phyloP scores from a whole-genome alignment of 2,113 vertebrate genomes.

The Anarrhichthys ocellatus region DNA sequence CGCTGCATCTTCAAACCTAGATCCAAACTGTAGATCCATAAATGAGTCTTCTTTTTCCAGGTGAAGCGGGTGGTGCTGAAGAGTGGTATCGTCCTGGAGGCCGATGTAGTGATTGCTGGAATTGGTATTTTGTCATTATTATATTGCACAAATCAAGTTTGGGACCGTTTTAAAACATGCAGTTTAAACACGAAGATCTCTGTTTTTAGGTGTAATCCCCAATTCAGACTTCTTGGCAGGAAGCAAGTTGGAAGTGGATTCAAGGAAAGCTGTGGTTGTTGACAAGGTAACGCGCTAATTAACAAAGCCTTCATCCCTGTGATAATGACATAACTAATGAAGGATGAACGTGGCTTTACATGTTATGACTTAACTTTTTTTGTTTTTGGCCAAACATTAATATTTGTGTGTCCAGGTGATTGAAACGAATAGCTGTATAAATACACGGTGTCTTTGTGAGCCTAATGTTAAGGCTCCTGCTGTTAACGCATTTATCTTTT shows the following conservation, averaged over 20 bases:
- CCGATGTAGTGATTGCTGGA: slow-evolving; percentile 87
- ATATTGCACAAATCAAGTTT: not conserved
- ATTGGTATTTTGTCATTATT: slow-evolving; percentile 80
- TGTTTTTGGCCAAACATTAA: not conserved
- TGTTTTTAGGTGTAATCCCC: slow-evolving; percentile 83
- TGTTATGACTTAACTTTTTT: not conserved
- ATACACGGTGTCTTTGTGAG: not conserved
- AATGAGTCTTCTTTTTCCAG: slow-evolving; percentile 68
- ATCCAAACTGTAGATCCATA: not conserved
- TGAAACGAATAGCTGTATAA: not conserved
- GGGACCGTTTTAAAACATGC: not conserved
- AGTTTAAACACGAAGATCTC: not conserved
- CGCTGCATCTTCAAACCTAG: not conserved
- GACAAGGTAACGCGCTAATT: slow-evolving; percentile 83
- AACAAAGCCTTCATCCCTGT: not conserved
- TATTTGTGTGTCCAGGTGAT: not conserved
- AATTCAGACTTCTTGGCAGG: slow-evolving; percentile 84
- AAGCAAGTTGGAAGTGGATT: slow-evolving; percentile 80
- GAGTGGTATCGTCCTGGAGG: slow-evolving; percentile 80
- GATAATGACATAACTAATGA: slow-evolving; percentile 4
- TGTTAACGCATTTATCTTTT: slow-evolving; percentile 5
- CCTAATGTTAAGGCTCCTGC: not conserved
- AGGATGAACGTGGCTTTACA: not conserved
- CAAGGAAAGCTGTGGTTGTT: slow-evolving; percentile 82
- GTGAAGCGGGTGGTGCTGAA: slow-evolving; percentile 84